Evolutionary conservation across 2,888 invertebrate species (phyloP), one percentile per base, ranked within the genome.

Genomic region (Caenorhabditis doughertyi): DNA sequence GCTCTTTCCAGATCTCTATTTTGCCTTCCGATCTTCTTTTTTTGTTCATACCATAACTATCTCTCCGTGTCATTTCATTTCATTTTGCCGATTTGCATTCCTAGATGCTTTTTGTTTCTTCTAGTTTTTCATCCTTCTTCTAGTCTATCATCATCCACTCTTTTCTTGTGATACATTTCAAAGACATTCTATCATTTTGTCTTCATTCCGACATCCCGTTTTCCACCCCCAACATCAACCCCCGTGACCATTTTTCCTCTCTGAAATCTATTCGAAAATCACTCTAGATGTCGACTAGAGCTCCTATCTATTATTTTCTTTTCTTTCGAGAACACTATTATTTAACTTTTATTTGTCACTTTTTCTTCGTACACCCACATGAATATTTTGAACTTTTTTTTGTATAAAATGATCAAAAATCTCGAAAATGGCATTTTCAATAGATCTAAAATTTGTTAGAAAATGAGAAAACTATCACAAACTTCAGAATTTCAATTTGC

Each of bases 141-240:
- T 29, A 29, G 23, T 65, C 51, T 35, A 65, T 65, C 51, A 65
- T 65, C 65, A 65, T 65, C 65, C 51, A 35, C 11, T 51, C 44
- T 18, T 47, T 47, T 39, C 21, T 49, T 65, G 65, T 65, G 65
- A 65, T 65, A 65, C 23, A 18, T 25, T 25, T 29, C 7, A 13
- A 49, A 65, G 51, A 65, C 65, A 65, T 16, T 51, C 47, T 65
- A 65, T 65, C 51, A 51, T 51, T 39, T 65, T 51, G 49, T 49
- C 51, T 49, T 65, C 27, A n/a, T n/a, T n/a, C n/a, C n/a, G n/a
- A n/a, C n/a, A 5, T 23, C 9, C n/a, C n/a, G 13, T n/a, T 39
- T 49, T n/a, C 16, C 65, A 51, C 23, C 11, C 49, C 65, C 65
- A n/a, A 60, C 65, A 49, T 35, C 51, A 39, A 47, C 35, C 65